Evolutionary conservation across 2,888 invertebrate genomes (phyloP).

Genomic region (Abrostola triplasia): DNA sequence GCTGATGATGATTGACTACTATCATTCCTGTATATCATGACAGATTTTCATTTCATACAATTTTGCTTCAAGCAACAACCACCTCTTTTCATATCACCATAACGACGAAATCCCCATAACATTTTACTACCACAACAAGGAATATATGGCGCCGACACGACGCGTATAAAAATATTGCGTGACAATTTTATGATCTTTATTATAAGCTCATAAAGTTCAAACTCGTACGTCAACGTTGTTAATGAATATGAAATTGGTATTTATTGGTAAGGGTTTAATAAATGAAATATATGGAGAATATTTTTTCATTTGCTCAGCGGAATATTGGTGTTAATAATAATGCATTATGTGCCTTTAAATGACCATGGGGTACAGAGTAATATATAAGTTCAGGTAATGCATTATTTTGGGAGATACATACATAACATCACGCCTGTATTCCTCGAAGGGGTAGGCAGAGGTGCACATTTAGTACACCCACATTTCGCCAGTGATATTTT

Average conservation of each 20-base stretch:
- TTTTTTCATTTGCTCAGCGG: conserved; percentile 20
- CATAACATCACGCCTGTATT: too few relatives aligned
- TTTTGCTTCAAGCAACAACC: conserved; percentile 4
- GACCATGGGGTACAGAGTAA: background rate
- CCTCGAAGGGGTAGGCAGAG: too few relatives aligned
- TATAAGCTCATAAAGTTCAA: conserved; percentile 43
- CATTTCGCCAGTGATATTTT: too few relatives aligned
- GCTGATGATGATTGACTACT: conserved; percentile 33
- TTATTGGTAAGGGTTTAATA: conserved; percentile 32
- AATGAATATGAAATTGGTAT: conserved; percentile 43
- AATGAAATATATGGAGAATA: conserved; percentile 28
- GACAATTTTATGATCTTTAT: conserved; percentile 47
- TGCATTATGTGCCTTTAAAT: background rate
- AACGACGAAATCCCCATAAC: conserved; percentile 30
- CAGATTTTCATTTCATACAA: conserved; percentile 16
- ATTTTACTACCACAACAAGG: conserved; percentile 36
- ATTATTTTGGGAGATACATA: too few relatives aligned
- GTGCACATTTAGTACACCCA: too few relatives aligned
- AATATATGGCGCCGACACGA: conserved; percentile 37
- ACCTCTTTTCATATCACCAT: conserved; percentile 4
- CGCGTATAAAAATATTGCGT: conserved; percentile 43
- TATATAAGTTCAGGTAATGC: too few relatives aligned
- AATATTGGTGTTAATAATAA: background rate
- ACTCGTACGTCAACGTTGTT: conserved; percentile 38
- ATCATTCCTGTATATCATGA: conserved; percentile 11